Evolutionary conservation across 2,113 vertebrate species (phyloP).

Genomic region (Dendropsophus ebraccatus): DNA sequence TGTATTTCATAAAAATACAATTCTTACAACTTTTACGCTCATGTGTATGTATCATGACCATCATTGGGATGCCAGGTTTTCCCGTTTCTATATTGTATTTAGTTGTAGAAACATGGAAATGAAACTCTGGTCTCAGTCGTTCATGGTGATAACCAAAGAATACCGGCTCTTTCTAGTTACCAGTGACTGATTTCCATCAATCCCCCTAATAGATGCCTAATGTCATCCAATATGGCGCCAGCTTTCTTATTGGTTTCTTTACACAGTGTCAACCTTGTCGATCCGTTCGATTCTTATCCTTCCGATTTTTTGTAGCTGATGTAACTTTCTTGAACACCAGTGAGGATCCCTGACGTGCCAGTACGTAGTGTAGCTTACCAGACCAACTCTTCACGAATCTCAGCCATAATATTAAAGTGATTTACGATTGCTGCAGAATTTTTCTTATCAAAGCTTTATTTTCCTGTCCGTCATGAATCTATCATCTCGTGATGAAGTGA

Average conservation of each 20-base stretch:
- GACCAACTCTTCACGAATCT: neutral
- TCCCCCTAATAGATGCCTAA: too few relatives aligned
- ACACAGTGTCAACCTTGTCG: neutral
- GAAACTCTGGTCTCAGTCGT: neutral
- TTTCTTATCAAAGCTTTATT: conserved; percentile 29
- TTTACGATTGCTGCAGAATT: conserved; percentile 36
- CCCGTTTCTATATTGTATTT: neutral
- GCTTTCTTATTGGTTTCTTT: neutral
- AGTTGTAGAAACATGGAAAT: neutral
- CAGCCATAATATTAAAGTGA: conserved; percentile 31
- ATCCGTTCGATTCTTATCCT: neutral
- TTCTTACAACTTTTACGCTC: neutral
- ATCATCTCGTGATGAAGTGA: neutral
- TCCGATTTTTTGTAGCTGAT: neutral
- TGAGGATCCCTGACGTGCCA: neutral
- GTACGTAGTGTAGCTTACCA: neutral
- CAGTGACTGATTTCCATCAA: neutral
- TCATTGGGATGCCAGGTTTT: neutral
- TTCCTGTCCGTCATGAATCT: neutral
- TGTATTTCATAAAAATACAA: neutral
- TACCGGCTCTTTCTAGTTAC: too few relatives aligned
- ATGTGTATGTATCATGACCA: neutral
- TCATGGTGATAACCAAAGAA: too few relatives aligned
- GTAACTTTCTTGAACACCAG: neutral
- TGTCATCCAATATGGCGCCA: too few relatives aligned